Evolutionary conservation across 2,113 vertebrate genomes (phyloP), one percentile per base, ranked within the genome.

Genomic region (Passer domesticus): DNA sequence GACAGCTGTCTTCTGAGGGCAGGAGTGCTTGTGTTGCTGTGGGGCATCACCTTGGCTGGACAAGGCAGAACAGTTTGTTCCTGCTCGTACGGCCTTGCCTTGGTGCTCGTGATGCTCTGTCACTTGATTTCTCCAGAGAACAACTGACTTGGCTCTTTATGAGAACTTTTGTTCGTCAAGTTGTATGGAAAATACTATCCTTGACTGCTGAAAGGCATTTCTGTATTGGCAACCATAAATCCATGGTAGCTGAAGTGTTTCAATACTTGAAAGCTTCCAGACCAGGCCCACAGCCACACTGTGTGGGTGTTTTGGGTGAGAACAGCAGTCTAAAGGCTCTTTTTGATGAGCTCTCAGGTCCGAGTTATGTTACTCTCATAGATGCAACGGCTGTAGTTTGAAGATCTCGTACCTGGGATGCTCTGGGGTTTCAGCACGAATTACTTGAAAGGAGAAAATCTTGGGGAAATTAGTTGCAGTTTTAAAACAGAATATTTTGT

Each of bases 401-500:
- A 53, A 87, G 84, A 64, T 80, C 49, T 55, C 3, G 3, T 58
- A 55, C 77, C 53, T 27, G 60, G 35, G 64, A 67, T 67, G 75
- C 88, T 93, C 15, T 89, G 73, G 89, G 53, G 37, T n/a, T 91
- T 97, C 94, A 86, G 93, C 91, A 80, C 33, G 83, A 90, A 82
- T 90, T 80, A 67, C 87, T 96, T 91, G 37, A 92, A 68, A 90
- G 89, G 82, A 90, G 87, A 91, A 97, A 95, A 96, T 95, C 95
- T 95, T 90, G 66, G 69, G 76, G 90, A 95, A 97, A 98, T 97
- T 91, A 97, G 96, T 95, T 96, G 91, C 83, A 85, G 95, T 97
- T 98, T 97, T 96, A 93, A 97, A 98, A 95, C 82, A 92, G 97
- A 98, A 96, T 98, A 98, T 98, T 98, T 98, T 97, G 96, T 98